Percentiles rank a stretch among this genome's conserved stretches.
These are phyloP conservation scores for Achroia grisella DNA, from an alignment of 1,140 invertebrate species.

Conservation along the genomic window DNA sequence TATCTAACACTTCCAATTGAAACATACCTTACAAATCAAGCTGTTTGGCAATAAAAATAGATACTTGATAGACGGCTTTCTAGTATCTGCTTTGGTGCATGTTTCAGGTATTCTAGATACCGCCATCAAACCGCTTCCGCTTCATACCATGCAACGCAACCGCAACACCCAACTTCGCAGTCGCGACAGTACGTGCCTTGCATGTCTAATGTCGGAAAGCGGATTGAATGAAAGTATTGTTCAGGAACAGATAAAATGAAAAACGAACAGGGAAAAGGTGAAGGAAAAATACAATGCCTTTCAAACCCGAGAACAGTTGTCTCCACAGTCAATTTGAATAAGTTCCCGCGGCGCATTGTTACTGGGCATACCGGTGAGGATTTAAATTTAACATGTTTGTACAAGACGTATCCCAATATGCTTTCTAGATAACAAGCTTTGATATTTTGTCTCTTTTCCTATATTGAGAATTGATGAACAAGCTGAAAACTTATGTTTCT, in stretches of 20 bases:
- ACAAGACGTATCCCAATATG: slow-evolving; percentile 12
- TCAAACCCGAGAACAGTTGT: slow-evolving; percentile 58
- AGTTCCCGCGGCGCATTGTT: slow-evolving; percentile 56
- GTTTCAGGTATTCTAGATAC: too few species aligned
- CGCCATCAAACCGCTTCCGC: slow-evolving; percentile 11
- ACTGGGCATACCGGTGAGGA: slow-evolving; percentile 48
- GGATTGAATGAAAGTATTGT: slow-evolving; percentile 60
- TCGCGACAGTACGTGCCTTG: slow-evolving; percentile 45
- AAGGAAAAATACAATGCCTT: slow-evolving; percentile 50
- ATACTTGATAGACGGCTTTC: too few species aligned
- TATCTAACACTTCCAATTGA: too few species aligned
- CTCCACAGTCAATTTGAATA: slow-evolving; percentile 63
- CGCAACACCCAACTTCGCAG: slow-evolving; percentile 25
- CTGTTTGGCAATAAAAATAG: too few species aligned
- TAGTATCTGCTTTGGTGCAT: too few species aligned
- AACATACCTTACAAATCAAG: too few species aligned
- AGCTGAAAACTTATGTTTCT: too few species aligned
- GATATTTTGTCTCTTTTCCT: not conserved
- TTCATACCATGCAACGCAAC: slow-evolving; percentile 19
- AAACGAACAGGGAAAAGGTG: slow-evolving; percentile 36
- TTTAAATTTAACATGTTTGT: slow-evolving; percentile 38
- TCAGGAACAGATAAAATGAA: slow-evolving; percentile 44
- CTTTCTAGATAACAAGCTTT: not conserved
- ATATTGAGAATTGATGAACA: not conserved
- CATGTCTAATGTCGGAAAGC: slow-evolving; percentile 43